These are phyloP conservation scores for Numenius arquata DNA, from an alignment of 2,113 vertebrate species.

Conservation along the genomic window DNA sequence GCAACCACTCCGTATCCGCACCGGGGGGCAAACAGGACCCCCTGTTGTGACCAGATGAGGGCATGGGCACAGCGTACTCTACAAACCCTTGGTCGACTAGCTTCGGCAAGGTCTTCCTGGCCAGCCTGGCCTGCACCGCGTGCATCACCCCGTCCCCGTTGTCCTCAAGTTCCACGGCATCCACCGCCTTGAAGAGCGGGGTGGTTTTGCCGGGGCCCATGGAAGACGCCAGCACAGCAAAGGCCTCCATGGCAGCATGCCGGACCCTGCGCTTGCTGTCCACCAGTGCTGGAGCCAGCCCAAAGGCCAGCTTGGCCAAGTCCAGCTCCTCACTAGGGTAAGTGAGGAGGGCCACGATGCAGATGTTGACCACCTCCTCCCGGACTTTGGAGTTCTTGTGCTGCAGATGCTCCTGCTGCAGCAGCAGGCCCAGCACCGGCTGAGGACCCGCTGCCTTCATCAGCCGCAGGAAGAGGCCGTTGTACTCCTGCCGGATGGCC, in stretches of 20 bases:
- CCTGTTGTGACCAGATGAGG: constrained; percentile 68
- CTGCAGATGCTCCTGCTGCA: constrained; percentile 70
- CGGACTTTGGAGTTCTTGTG: constrained; percentile 84
- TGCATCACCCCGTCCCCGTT: constrained; percentile 81
- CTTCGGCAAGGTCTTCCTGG: constrained; percentile 80
- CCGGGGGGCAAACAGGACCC: constrained; percentile 58
- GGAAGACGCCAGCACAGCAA: constrained; percentile 79
- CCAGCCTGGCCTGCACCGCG: constrained; percentile 84
- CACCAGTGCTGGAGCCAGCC: constrained; percentile 81
- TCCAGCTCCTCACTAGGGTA: constrained; percentile 83
- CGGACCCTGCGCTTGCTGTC: constrained; percentile 85
- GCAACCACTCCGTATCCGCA: constrained; percentile 86
- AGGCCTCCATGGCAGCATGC: constrained; percentile 85
- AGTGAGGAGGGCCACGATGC: constrained; percentile 81
- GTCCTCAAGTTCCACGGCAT: constrained; percentile 81
- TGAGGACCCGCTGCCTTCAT: constrained; percentile 79
- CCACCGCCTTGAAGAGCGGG: constrained; percentile 82
- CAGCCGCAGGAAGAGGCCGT: constrained; percentile 77
- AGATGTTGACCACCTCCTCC: constrained; percentile 82
- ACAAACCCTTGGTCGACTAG: constrained; percentile 77
- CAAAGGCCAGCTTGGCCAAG: constrained; percentile 77
- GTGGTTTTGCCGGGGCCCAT: constrained; percentile 76
- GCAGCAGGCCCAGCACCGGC: constrained; percentile 79
- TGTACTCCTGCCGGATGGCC: constrained; percentile 80
- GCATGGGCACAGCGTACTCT: constrained; percentile 81